Percentiles rank a stretch among this genome's conserved stretches.
Evolutionary conservation across 2,113 vertebrate genomes (phyloP).

Genomic region (Cyanocitta stelleri): DNA sequence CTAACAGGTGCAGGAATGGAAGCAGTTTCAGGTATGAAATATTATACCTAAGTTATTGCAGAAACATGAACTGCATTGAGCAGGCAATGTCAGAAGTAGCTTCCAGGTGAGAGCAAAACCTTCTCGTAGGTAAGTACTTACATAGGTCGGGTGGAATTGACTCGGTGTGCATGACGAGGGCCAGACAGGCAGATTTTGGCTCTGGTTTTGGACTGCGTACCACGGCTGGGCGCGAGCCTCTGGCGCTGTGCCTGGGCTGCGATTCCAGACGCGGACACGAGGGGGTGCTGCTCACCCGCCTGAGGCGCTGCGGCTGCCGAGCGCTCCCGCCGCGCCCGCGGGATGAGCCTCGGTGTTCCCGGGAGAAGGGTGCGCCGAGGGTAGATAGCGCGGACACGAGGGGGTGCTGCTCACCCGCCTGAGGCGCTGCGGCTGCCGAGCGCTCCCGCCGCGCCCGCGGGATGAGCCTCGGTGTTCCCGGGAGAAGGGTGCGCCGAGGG

Average conservation of each 20-base stretch:
- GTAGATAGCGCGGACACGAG: accelerated
- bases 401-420: not conserved
- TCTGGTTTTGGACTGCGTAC: accelerated
- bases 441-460: not conserved
- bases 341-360: not conserved
- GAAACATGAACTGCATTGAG: not conserved
- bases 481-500: too few species aligned
- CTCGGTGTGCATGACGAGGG: accelerated
- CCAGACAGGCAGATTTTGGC: accelerated
- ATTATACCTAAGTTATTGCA: not conserved
- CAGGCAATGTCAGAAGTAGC: not conserved
- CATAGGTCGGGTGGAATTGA: accelerated
- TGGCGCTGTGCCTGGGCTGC: not conserved
- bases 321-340: not conserved
- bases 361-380: not conserved
- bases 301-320: not conserved
- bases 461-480: accelerated
- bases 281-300: not conserved
- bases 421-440: not conserved
- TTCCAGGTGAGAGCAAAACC: not conserved
- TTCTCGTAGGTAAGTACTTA: accelerated
- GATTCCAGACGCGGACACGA: accelerated
- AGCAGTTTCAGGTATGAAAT: not conserved
- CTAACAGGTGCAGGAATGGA: not conserved
- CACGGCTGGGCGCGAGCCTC: accelerated